phyloP scores from a whole-genome alignment of 2,888 invertebrate genomes.

The Agrotis ipsilon region DNA sequence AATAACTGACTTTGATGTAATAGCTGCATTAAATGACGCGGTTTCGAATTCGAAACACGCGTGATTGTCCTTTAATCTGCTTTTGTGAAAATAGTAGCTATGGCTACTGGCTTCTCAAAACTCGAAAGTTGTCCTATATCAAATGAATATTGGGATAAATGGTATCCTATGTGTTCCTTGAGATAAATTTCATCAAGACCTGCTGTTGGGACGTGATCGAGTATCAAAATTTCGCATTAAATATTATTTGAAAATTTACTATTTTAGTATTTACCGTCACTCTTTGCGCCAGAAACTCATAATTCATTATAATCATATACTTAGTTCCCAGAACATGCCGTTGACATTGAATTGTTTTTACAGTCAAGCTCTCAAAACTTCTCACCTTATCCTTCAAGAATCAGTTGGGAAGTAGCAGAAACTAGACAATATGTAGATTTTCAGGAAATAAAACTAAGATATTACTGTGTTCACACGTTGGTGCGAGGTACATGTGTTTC shows the following conservation, averaged over 20 bases:
- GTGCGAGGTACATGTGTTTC: constrained; percentile 71
- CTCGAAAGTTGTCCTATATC: too few species aligned
- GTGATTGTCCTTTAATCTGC: neutral
- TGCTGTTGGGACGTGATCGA: too few species aligned
- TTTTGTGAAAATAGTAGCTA: neutral
- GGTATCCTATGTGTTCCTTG: too few species aligned
- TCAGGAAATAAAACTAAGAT: constrained; percentile 56
- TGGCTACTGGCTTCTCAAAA: too few species aligned
- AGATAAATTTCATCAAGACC: too few species aligned
- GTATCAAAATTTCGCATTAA: too few species aligned
- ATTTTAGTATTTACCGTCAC: neutral
- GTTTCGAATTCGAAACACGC: neutral
- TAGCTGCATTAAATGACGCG: neutral
- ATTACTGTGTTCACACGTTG: constrained; percentile 67
- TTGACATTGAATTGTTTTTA: constrained; percentile 47
- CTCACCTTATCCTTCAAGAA: constrained; percentile 22
- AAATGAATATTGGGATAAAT: too few species aligned
- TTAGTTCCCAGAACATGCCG: constrained; percentile 16
- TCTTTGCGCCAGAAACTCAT: neutral
- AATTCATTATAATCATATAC: constrained; percentile 13
- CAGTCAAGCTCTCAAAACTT: constrained; percentile 16
- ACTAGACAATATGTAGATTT: constrained; percentile 45
- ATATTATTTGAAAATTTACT: too few species aligned
- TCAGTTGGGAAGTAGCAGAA: constrained; percentile 22
- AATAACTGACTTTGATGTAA: neutral